A percentile compares a stretch with the other conserved stretches of the same genome.
phyloP scores from a whole-genome alignment of 2,888 invertebrate genomes.

The Cybosia mesomella region DNA sequence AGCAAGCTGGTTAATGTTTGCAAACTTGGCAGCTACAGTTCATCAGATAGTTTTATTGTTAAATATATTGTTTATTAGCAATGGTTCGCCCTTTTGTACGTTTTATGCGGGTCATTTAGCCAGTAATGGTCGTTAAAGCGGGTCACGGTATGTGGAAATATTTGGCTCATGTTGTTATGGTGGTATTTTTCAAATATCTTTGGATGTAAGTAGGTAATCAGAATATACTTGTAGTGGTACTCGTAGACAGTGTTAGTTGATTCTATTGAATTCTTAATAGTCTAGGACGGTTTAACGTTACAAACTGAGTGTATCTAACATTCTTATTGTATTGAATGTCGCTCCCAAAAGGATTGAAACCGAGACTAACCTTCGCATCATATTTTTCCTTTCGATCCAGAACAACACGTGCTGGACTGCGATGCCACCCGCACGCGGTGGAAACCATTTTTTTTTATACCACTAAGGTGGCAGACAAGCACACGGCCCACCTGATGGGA shows the following conservation, averaged over 20 bases:
- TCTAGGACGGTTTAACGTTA: not conserved
- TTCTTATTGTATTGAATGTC: not conserved
- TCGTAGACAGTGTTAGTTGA: slow-evolving; percentile 8
- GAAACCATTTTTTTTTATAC: no score
- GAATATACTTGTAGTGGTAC: slow-evolving; percentile 20
- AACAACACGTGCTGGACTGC: no score
- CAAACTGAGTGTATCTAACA: not conserved
- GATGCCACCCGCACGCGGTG: no score
- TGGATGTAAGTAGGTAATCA: slow-evolving; percentile 20
- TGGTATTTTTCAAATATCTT: slow-evolving; percentile 41
- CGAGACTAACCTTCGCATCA: not conserved
- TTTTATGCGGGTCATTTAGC: slow-evolving; percentile 62
- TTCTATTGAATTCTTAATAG: slow-evolving; percentile 6
- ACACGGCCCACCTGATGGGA: no score
- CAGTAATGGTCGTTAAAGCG: slow-evolving; percentile 51
- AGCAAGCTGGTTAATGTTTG: slow-evolving; percentile 58
- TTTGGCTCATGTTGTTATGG: slow-evolving; percentile 38
- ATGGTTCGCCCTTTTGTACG: slow-evolving; percentile 51
- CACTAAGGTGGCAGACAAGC: no score
- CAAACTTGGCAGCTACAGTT: slow-evolving; percentile 62
- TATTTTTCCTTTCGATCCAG: not conserved
- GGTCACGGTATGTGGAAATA: slow-evolving; percentile 52
- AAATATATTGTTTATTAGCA: slow-evolving; percentile 54
- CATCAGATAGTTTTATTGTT: slow-evolving; percentile 59
- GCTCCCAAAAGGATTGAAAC: not conserved